Evolutionary conservation across 1,140 invertebrate genomes (phyloP).

Genomic region (Brachystomella parvula): DNA sequence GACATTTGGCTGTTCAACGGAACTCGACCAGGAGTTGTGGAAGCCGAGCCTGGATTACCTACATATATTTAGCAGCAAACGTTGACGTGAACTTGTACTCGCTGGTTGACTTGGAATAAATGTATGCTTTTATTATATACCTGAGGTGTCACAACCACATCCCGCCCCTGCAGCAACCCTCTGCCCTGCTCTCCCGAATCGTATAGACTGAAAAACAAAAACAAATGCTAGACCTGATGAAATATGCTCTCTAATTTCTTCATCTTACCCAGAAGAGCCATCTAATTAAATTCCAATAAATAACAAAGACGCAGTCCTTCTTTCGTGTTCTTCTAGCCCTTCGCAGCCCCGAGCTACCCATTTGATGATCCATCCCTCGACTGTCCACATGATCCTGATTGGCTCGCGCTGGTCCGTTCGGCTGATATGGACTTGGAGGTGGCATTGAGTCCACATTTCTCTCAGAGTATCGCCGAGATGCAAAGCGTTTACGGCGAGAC

Average conservation of each 20-base stretch:
- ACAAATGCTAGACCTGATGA: background rate
- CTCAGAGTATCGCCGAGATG: constrained; percentile 35
- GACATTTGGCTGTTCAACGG: constrained; percentile 37
- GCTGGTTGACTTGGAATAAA: too few species aligned
- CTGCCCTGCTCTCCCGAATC: constrained; percentile 36
- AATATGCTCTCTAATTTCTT: background rate
- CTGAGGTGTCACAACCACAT: constrained; percentile 33
- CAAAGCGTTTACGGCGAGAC: constrained; percentile 34
- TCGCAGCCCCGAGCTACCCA: background rate
- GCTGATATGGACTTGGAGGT: constrained; percentile 35
- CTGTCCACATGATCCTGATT: constrained; percentile 26
- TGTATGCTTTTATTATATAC: too few species aligned
- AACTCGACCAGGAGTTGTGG: constrained; percentile 32
- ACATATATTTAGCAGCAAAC: too few species aligned
- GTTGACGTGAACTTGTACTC: too few species aligned
- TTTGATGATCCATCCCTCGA: constrained; percentile 22
- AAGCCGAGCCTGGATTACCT: constrained; percentile 33
- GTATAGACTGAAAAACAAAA: constrained; percentile 26
- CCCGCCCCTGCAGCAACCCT: constrained; percentile 35
- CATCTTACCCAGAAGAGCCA: constrained; percentile 37
- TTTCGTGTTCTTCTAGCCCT: constrained; percentile 31
- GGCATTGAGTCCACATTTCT: constrained; percentile 37
- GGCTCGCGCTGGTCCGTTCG: constrained; percentile 4
- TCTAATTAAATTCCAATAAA: constrained; percentile 37
- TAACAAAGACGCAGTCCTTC: constrained; percentile 37